phyloP scores from a whole-genome alignment of 2,888 invertebrate genomes.

The Eupithecia inturbata region DNA sequence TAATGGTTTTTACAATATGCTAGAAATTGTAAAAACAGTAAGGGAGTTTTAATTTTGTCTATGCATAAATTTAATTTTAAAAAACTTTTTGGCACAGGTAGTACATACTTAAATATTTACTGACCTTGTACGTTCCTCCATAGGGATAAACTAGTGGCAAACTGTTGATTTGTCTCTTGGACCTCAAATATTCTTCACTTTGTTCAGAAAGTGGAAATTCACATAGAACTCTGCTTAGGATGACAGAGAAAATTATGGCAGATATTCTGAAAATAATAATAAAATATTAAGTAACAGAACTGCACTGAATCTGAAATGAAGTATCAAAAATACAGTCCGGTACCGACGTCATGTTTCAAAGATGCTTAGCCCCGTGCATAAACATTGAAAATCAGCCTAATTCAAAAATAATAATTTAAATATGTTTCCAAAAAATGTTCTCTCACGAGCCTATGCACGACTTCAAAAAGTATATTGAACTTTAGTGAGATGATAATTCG shows the following conservation, averaged over 20 bases:
- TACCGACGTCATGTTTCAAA: conserved; percentile 2
- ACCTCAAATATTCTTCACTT: conserved; percentile 33
- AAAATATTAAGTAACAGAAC: not conserved
- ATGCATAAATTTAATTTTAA: not conserved
- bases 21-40: not conserved
- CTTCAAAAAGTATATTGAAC: conserved; percentile 13
- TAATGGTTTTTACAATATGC: too few relatives aligned
- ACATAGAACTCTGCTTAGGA: not conserved
- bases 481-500: conserved; percentile 9
- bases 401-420: not conserved
- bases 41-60: not conserved
- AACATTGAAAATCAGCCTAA: not conserved
- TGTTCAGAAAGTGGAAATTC: conserved; percentile 3
- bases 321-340: not conserved
- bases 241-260: not conserved
- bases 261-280: conserved; percentile 15
- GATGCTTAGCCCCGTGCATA: not conserved
- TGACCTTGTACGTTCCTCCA: conserved; percentile 84
- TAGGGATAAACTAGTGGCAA: conserved; percentile 82
- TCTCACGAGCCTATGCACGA: not conserved
- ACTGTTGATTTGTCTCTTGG: conserved; percentile 69
- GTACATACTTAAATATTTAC: not conserved
- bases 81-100: not conserved
- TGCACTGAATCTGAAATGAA: not conserved
- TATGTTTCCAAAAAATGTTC: not conserved